phyloP scores from a whole-genome alignment of 2,888 invertebrate species.

The Zygothrica quintamaculata region DNA sequence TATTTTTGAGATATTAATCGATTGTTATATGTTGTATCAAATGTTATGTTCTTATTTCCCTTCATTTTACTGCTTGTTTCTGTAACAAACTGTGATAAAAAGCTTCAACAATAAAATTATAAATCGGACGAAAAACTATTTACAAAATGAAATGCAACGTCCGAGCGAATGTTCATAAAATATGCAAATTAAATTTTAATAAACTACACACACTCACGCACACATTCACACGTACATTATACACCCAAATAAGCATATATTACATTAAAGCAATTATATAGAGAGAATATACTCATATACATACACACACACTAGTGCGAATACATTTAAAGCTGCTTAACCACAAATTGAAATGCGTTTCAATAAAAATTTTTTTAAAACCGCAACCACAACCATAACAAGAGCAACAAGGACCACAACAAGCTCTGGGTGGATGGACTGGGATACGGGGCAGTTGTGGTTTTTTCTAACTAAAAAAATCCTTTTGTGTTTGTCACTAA shows the following conservation, averaged over 20 bases:
- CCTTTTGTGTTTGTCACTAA: constrained; percentile 7
- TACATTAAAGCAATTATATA: constrained; percentile 63
- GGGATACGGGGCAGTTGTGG: constrained; percentile 4
- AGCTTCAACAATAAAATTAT: constrained; percentile 27
- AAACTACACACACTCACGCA: constrained; percentile 27
- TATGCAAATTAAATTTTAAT: constrained; percentile 62
- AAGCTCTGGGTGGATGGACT: too few relatives aligned
- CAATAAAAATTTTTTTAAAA: constrained; percentile 41
- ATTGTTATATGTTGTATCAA: too few relatives aligned
- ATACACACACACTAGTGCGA: constrained; percentile 1
- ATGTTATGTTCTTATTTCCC: too few relatives aligned
- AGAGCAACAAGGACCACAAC: constrained; percentile 21
- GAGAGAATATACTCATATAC: constrained; percentile 3
- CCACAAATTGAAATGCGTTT: constrained; percentile 58
- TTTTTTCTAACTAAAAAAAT: constrained; percentile 30
- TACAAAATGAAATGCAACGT: constrained; percentile 21
- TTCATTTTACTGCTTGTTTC: too few relatives aligned
- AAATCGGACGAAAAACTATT: constrained; percentile 1
- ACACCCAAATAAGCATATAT: too few relatives aligned
- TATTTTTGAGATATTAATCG: neutral
- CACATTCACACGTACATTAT: constrained; percentile 3
- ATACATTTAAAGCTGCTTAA: constrained; percentile 13
- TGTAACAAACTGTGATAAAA: too few relatives aligned
- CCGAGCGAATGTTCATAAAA: constrained; percentile 29
- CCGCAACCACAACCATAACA: constrained; percentile 27